Evolutionary conservation across 2,888 invertebrate genomes (phyloP).

Genomic region (Microplitis deprimator): DNA sequence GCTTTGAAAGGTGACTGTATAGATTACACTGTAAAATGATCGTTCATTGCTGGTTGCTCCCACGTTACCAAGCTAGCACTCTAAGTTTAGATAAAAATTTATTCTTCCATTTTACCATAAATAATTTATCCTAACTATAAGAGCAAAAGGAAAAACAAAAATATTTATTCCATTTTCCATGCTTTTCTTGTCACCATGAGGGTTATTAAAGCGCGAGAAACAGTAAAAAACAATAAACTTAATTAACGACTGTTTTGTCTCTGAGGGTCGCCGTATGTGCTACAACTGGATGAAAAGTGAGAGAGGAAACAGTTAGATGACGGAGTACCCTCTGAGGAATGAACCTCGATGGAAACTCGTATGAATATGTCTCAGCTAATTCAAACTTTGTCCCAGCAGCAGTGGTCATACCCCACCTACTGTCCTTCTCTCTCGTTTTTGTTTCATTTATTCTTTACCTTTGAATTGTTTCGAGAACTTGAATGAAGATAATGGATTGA

Average conservation of each 20-base stretch:
- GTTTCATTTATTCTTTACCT: conserved; percentile 56
- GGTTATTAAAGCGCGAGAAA: not conserved
- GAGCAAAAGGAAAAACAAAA: not conserved
- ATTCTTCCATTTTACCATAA: not conserved
- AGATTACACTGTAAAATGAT: no score
- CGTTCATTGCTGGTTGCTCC: no score
- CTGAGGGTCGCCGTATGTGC: conserved; percentile 61
- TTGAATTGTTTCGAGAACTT: conserved; percentile 52
- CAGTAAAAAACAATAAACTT: conserved; percentile 62
- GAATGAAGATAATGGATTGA: not conserved
- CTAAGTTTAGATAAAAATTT: not conserved
- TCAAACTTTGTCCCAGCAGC: conserved; percentile 71
- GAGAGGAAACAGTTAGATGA: conserved; percentile 69
- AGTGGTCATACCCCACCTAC: conserved; percentile 54
- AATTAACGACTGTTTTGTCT: conserved; percentile 61
- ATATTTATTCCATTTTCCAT: not conserved
- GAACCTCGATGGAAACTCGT: conserved; percentile 72
- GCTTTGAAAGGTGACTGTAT: no score
- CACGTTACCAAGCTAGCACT: no score
- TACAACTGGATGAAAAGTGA: conserved; percentile 52
- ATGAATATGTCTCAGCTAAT: conserved; percentile 73
- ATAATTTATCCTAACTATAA: no score
- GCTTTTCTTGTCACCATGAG: not conserved
- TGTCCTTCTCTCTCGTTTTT: not conserved
- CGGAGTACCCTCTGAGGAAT: conserved; percentile 72